Evolutionary conservation across 1,140 invertebrate genomes (phyloP).

Genomic region (Dendrolimus punctatus): DNA sequence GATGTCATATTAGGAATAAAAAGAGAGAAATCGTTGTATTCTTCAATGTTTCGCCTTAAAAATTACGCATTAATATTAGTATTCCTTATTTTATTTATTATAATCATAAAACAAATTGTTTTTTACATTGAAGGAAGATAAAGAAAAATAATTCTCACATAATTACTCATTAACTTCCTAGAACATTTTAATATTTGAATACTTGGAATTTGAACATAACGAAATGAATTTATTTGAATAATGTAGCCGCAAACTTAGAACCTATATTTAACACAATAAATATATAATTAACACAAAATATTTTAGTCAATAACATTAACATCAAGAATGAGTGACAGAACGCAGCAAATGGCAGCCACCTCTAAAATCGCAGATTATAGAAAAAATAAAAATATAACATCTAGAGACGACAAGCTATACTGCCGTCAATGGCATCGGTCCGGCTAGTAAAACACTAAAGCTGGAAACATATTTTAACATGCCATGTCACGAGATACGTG

Average conservation of each 20-base stretch:
- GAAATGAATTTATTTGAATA: too few species aligned
- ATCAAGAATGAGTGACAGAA: constrained; percentile 65
- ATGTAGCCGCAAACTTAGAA: too few species aligned
- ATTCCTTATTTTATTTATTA: constrained; percentile 10
- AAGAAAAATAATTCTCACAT: constrained; percentile 36
- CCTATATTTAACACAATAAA: background rate
- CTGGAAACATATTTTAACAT: background rate
- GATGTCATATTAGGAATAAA: constrained; percentile 38
- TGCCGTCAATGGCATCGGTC: too few species aligned
- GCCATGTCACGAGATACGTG: too few species aligned
- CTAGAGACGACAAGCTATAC: too few species aligned
- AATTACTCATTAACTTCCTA: constrained; percentile 15
- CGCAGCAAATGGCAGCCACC: constrained; percentile 57
- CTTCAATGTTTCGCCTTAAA: constrained; percentile 1
- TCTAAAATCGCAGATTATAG: constrained; percentile 29
- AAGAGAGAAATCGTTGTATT: constrained; percentile 1
- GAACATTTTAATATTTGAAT: constrained; percentile 24
- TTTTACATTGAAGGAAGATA: constrained; percentile 18
- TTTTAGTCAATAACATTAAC: constrained; percentile 62
- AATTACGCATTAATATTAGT: background rate
- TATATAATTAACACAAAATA: constrained; percentile 45
- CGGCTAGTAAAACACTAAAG: background rate
- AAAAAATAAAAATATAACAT: constrained; percentile 1
- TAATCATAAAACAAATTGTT: constrained; percentile 5
- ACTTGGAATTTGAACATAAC: constrained; percentile 4